phyloP scores from a whole-genome alignment of 2,888 invertebrate species.

The Caradrina kadenii region DNA sequence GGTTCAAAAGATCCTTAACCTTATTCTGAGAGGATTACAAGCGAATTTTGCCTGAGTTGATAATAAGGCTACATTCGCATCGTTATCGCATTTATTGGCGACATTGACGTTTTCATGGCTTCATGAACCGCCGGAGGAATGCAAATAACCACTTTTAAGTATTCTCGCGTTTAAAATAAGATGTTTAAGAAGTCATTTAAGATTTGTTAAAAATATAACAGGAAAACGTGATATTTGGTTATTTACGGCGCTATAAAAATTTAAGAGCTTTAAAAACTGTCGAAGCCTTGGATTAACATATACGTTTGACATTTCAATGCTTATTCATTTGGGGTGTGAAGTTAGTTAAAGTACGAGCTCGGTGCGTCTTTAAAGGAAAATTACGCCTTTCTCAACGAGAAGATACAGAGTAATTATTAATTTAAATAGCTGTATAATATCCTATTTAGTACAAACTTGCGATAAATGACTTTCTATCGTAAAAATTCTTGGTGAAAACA shows the following conservation, averaged over 20 bases:
- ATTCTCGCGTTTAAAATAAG: slow-evolving; percentile 50
- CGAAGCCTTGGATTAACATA: background rate
- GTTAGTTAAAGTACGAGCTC: background rate
- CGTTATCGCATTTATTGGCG: slow-evolving; percentile 58
- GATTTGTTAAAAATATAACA: slow-evolving; percentile 33
- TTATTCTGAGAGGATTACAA: slow-evolving; percentile 5
- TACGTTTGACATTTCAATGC: slow-evolving; percentile 34
- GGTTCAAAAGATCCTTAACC: slow-evolving; percentile 14
- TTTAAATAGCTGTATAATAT: too few species aligned
- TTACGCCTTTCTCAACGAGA: background rate
- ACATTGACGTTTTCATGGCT: slow-evolving; percentile 68
- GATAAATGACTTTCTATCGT: slow-evolving; percentile 8
- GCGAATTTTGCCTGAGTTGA: slow-evolving; percentile 26
- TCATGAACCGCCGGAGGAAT: slow-evolving; percentile 61
- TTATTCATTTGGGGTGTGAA: background rate
- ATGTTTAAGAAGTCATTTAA: slow-evolving; percentile 29
- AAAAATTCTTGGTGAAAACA: slow-evolving; percentile 7
- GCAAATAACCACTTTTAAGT: slow-evolving; percentile 58
- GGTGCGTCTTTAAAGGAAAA: background rate
- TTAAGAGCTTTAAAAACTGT: slow-evolving; percentile 24
- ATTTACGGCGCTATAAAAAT: slow-evolving; percentile 22
- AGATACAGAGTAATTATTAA: background rate
- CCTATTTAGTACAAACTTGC: background rate
- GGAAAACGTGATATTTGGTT: slow-evolving; percentile 19
- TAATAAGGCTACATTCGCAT: slow-evolving; percentile 36